A percentile compares a stretch with the other conserved stretches of the same genome.
Evolutionary conservation across 2,797 vertebrate genomes (phyloP).

Genomic region (Sebastes diaconus): DNA sequence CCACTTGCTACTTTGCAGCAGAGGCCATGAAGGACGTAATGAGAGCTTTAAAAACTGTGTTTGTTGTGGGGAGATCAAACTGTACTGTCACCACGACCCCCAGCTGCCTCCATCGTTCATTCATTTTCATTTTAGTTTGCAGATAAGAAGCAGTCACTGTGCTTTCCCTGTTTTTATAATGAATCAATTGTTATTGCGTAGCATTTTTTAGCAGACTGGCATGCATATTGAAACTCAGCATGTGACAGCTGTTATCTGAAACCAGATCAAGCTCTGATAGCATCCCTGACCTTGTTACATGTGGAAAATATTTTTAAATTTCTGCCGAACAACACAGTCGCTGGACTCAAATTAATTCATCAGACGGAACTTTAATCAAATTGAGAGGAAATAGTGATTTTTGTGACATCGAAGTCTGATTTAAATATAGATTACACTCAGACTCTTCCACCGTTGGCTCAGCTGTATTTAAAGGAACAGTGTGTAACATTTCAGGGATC

Average conservation of each 20-base stretch:
- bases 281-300: background rate
- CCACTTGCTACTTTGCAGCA: background rate
- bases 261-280: background rate
- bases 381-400: background rate
- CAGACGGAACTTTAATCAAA: background rate
- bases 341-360: background rate
- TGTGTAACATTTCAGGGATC: too few species aligned
- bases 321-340: background rate
- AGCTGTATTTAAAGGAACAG: too few species aligned
- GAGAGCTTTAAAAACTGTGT: background rate
- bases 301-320: background rate
- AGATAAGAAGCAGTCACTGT: background rate
- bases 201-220: background rate
- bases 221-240: background rate
- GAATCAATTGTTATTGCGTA: background rate
- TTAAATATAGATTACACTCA: background rate
- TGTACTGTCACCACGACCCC: constrained; percentile 35
- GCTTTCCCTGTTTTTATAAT: background rate
- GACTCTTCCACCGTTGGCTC: background rate
- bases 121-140: background rate
- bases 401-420: background rate
- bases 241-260: background rate
- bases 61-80: background rate
- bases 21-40: background rate
- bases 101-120: background rate